phyloP scores from a whole-genome alignment of 1,140 invertebrate genomes.

The Drosophila pseudoananassae region DNA sequence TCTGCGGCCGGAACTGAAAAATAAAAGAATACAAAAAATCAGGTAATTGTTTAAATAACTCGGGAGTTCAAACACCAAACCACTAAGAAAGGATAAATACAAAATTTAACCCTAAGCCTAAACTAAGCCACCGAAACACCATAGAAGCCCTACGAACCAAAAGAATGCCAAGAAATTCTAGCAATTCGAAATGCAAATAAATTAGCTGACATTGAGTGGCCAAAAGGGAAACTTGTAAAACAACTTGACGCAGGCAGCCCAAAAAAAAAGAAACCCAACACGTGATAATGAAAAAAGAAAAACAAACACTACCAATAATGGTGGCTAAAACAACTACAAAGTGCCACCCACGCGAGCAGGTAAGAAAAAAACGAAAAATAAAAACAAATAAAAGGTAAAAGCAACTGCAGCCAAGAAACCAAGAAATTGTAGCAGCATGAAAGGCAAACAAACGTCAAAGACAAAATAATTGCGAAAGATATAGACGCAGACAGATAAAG shows the following conservation, averaged over 20 bases:
- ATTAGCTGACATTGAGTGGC: constrained; percentile 60
- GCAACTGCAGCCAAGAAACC: constrained; percentile 52
- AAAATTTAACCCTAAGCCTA: constrained; percentile 9
- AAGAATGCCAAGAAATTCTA: constrained; percentile 31
- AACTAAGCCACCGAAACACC: constrained; percentile 5
- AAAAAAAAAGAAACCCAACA: constrained; percentile 40
- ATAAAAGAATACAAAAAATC: constrained; percentile 73
- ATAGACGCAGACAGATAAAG: constrained; percentile 28
- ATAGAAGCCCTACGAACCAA: constrained; percentile 31
- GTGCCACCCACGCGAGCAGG: constrained; percentile 62
- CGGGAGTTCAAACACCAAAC: constrained; percentile 4
- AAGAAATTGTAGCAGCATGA: constrained; percentile 31
- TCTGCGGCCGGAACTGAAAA: constrained; percentile 89
- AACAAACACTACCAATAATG: constrained; percentile 26
- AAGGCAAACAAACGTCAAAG: constrained; percentile 46
- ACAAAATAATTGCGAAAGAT: constrained; percentile 65
- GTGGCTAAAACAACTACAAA: constrained; percentile 26
- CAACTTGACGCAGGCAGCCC: constrained; percentile 44
- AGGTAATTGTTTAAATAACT: constrained; percentile 7
- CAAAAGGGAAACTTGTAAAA: constrained; percentile 39
- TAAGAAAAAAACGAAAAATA: constrained; percentile 27
- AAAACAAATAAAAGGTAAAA: constrained; percentile 27
- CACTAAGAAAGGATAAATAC: constrained; percentile 8
- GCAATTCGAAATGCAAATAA: constrained; percentile 58
- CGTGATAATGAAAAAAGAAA: constrained; percentile 56